Conservation (phyloP, 2,888 invertebrate genomes). For the Nycteola revayana region DNA sequence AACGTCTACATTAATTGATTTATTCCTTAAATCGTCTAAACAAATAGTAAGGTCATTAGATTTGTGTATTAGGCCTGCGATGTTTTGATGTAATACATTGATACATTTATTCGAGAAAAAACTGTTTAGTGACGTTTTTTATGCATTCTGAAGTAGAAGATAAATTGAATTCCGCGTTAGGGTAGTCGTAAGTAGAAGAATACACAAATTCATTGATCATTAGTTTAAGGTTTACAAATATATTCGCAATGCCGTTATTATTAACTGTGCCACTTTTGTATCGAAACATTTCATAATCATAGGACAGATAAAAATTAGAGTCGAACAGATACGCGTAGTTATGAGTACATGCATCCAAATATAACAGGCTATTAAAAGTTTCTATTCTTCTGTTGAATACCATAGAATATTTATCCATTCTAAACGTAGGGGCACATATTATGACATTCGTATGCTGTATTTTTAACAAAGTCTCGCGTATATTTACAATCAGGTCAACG, state of each 20-base stretch:
- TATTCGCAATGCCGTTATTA: slow-evolving; percentile 1
- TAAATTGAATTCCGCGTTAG: too few relatives aligned
- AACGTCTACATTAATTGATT: not conserved
- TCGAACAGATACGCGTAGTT: slow-evolving; percentile 1
- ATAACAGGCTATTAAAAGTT: slow-evolving; percentile 2
- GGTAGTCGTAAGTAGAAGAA: not conserved
- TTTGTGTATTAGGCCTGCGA: not conserved
- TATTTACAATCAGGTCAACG: not conserved
- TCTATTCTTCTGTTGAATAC: not conserved
- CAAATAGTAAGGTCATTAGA: not conserved
- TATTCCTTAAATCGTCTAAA: not conserved
- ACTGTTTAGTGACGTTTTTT: too few relatives aligned
- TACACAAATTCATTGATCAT: slow-evolving; percentile 1
- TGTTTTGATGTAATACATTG: slow-evolving; percentile 2
- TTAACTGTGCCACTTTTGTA: not conserved
- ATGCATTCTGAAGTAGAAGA: too few relatives aligned
- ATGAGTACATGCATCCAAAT: slow-evolving; percentile 3
- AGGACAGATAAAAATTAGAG: not conserved
- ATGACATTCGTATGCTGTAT: slow-evolving; percentile 3
- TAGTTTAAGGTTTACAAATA: slow-evolving; percentile 1
- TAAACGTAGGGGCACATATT: slow-evolving; percentile 2
- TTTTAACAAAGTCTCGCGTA: slow-evolving; percentile 1
- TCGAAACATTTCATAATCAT: slow-evolving; percentile 5
- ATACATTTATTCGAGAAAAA: slow-evolving; percentile 2
- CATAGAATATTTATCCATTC: not conserved